These are phyloP conservation scores for Lamellibrachia columna DNA, from an alignment of 2,888 invertebrate species.

Conservation along the genomic window DNA sequence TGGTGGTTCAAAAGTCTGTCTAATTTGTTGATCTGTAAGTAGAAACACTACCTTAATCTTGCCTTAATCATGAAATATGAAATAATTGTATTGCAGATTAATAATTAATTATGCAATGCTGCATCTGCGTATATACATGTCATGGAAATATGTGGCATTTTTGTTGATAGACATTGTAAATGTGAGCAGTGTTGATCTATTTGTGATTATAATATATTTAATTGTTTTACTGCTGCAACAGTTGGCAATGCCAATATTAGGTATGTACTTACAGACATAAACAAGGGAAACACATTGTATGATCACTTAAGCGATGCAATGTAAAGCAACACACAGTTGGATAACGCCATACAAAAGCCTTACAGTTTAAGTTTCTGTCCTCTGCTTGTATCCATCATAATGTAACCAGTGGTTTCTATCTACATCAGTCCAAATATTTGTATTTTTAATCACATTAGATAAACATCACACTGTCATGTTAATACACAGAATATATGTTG, in stretches of 20 bases:
- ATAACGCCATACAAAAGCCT: background rate
- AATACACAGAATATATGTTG: too few species aligned
- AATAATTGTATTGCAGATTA: background rate
- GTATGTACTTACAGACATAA: background rate
- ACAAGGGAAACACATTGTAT: background rate
- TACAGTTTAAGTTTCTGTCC: too few species aligned
- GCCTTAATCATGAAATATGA: background rate
- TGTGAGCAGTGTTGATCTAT: background rate
- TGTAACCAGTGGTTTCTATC: too few species aligned
- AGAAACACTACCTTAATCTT: background rate
- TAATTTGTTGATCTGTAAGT: background rate
- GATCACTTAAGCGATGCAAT: background rate
- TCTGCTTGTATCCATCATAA: too few species aligned
- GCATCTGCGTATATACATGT: background rate
- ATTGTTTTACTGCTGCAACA: conserved; percentile 4
- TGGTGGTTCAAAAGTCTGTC: background rate
- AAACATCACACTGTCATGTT: too few species aligned
- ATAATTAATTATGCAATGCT: background rate
- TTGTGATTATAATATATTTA: background rate
- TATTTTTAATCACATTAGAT: too few species aligned
- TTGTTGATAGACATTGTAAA: background rate
- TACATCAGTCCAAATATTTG: too few species aligned
- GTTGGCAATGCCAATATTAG: background rate
- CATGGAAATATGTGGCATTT: background rate
- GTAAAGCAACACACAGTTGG: background rate